Conservation (phyloP, 2,113 vertebrate species). For the Sitta europaea region DNA sequence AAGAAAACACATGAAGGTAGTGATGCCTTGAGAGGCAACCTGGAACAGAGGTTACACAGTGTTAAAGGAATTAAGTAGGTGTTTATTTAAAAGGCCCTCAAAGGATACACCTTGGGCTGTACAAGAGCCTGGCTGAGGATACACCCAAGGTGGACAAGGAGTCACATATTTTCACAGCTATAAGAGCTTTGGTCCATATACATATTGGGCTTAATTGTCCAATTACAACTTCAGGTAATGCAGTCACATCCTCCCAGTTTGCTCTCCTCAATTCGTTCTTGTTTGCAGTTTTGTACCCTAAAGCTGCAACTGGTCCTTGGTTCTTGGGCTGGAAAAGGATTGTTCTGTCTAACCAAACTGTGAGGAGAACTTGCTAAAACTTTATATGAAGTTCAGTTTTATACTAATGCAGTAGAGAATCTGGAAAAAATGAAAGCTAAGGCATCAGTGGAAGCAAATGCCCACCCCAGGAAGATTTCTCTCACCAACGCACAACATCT, state of each 20-base stretch:
- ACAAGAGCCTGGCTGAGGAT: not conserved
- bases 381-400: not conserved
- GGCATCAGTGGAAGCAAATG: not conserved
- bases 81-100: not conserved
- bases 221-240: not conserved
- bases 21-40: not conserved
- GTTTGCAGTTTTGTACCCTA: not conserved
- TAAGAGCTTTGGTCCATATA: not conserved
- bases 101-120: not conserved
- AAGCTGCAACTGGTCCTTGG: not conserved
- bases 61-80: not conserved
- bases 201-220: not conserved
- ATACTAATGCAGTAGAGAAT: not conserved
- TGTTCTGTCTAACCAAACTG: not conserved
- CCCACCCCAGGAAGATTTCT: not conserved
- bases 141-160: rapidly evolving
- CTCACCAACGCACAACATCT: not conserved
- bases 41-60: not conserved
- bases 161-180: not conserved
- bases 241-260: not conserved
- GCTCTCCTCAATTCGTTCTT: not conserved
- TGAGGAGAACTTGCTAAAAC: not conserved
- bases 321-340: not conserved
- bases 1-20: not conserved
- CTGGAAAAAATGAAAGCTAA: not conserved